A percentile compares a stretch with the other conserved stretches of the same genome.
These are phyloP conservation scores for Mesembrinibis cayennensis DNA, from an alignment of 2,113 vertebrate species.

Conservation along the genomic window DNA sequence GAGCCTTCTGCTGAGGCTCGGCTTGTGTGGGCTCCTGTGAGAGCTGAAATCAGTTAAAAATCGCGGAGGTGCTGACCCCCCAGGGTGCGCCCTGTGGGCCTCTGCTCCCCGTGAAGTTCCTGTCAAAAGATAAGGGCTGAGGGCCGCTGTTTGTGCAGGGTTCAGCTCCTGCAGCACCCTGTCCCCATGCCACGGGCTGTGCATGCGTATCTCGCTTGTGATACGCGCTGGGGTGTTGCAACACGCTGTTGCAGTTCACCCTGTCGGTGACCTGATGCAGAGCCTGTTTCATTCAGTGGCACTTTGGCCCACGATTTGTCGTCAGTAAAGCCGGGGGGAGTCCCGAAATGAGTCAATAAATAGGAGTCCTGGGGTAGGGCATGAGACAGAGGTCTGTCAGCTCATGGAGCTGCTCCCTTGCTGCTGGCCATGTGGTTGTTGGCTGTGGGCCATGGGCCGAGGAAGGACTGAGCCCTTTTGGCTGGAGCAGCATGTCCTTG, in stretches of 20 bases:
- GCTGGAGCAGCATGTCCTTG: neutral
- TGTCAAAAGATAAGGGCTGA: too few species aligned
- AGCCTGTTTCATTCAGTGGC: neutral
- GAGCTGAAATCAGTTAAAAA: neutral
- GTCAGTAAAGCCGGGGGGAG: neutral
- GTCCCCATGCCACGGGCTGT: neutral
- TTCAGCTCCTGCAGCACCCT: neutral
- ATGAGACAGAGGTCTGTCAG: neutral
- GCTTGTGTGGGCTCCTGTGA: neutral
- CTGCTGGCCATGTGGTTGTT: neutral
- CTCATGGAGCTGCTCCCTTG: fast-evolving
- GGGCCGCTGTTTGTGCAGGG: neutral
- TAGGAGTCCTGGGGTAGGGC: fast-evolving
- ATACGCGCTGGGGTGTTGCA: neutral
- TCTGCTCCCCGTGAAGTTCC: too few species aligned
- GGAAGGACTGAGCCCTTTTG: neutral
- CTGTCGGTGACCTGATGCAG: neutral
- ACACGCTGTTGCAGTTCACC: neutral
- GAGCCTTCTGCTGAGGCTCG: too few species aligned
- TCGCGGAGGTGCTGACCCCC: neutral
- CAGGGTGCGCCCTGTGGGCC: fast-evolving
- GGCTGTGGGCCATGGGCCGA: neutral
- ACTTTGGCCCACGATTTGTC: neutral
- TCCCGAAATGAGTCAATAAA: neutral
- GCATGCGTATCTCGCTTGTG: neutral